phyloP scores from a whole-genome alignment of 1,140 invertebrate species.

The Amphibalanus amphitrite region DNA sequence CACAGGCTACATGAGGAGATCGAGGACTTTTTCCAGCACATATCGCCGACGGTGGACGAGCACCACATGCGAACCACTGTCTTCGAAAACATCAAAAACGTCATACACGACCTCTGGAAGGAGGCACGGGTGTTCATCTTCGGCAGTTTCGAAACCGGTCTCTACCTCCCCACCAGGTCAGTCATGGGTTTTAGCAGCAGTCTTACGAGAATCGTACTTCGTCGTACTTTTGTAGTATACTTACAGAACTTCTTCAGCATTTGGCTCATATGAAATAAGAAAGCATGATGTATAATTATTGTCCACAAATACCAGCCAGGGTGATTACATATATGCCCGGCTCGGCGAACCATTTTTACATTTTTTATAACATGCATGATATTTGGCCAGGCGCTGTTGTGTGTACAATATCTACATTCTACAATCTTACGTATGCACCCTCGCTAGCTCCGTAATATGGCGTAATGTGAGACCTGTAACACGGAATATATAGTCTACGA shows the following conservation, averaged over 20 bases:
- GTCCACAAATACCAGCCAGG: too few species aligned
- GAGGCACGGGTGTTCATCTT: constrained; percentile 85
- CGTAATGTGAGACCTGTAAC: too few species aligned
- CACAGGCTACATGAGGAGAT: constrained; percentile 88
- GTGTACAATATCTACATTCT: constrained; percentile 3
- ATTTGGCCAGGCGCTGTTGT: too few species aligned
- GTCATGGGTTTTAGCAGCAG: too few species aligned
- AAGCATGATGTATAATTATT: too few species aligned
- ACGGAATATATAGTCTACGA: too few species aligned
- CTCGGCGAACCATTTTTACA: too few species aligned
- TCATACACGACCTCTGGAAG: constrained; percentile 73
- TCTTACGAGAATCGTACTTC: neutral
- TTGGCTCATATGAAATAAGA: constrained; percentile 7
- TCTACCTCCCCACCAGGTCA: constrained; percentile 80
- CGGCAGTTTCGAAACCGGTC: constrained; percentile 83
- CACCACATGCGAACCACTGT: constrained; percentile 67
- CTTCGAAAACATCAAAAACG: constrained; percentile 66
- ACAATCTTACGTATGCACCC: constrained; percentile 1
- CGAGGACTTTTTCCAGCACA: constrained; percentile 85
- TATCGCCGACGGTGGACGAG: constrained; percentile 77
- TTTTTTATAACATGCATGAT: too few species aligned
- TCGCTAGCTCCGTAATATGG: too few species aligned
- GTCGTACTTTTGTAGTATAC: constrained; percentile 12
- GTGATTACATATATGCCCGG: too few species aligned
- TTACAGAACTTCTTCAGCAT: neutral